Percentiles rank a stretch among this genome's conserved stretches.
phyloP scores from a whole-genome alignment of 2,888 invertebrate species.

The Melolontha melolontha region DNA sequence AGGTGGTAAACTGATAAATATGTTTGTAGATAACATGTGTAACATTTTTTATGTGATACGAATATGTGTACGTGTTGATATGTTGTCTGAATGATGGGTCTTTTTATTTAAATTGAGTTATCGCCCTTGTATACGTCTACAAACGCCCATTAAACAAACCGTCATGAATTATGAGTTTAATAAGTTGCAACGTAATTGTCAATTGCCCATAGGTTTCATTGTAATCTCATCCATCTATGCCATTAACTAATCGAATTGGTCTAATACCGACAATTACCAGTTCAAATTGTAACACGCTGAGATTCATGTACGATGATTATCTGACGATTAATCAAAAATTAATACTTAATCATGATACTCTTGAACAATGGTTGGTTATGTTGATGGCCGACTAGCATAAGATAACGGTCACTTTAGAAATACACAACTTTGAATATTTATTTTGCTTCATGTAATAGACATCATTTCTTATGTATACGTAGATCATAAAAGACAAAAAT shows the following conservation, averaged over 20 bases:
- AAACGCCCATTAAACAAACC: too few relatives aligned
- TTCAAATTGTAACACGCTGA: slow-evolving; percentile 37
- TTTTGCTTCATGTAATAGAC: too few relatives aligned
- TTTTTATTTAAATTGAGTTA: neutral
- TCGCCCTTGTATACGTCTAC: too few relatives aligned
- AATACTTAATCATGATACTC: slow-evolving; percentile 26
- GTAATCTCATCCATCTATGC: slow-evolving; percentile 21
- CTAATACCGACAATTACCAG: slow-evolving; percentile 34
- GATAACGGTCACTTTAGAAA: too few relatives aligned
- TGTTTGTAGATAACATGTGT: neutral
- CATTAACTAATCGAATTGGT: slow-evolving; percentile 35
- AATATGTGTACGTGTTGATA: neutral
- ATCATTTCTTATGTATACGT: too few relatives aligned
- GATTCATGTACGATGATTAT: slow-evolving; percentile 34
- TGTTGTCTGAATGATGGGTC: slow-evolving; percentile 1
- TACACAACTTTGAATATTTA: too few relatives aligned
- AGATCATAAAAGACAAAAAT: too few relatives aligned
- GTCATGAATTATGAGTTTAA: neutral
- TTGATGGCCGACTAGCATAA: neutral
- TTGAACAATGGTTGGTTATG: slow-evolving; percentile 3
- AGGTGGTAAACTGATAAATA: too few relatives aligned
- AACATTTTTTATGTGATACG: neutral
- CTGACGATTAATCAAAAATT: slow-evolving; percentile 34
- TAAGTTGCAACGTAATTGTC: slow-evolving; percentile 16
- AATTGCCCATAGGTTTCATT: slow-evolving; percentile 8